Evolutionary conservation across 2,888 invertebrate species (phyloP).

Genomic region (Ennomos fuscantarius): DNA sequence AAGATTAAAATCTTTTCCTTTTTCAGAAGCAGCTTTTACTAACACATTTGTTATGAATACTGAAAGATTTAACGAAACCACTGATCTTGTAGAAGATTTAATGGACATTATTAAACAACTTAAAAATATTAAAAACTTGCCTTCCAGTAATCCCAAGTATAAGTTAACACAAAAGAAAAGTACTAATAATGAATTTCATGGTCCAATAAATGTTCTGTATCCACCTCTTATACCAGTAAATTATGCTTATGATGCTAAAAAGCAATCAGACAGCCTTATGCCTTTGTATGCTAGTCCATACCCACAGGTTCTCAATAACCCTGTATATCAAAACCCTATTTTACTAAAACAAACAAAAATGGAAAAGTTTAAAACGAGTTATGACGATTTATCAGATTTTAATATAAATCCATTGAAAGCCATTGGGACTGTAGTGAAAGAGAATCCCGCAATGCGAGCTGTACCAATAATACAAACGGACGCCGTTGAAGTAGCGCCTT

Average conservation of each 20-base stretch:
- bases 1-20: neutral
- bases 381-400: conserved; percentile 1
- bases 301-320: conserved; percentile 4
- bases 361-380: neutral
- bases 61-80: conserved; percentile 9
- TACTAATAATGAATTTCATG: conserved; percentile 23
- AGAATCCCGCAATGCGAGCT: conserved; percentile 13
- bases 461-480: conserved; percentile 65
- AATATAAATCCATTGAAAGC: neutral
- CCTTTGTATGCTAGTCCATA: conserved; percentile 9
- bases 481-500: conserved; percentile 62
- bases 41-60: neutral
- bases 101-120: conserved; percentile 14
- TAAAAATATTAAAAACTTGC: neutral
- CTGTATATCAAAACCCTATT: conserved; percentile 6
- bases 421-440: neutral
- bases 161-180: conserved; percentile 24
- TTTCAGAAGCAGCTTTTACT: conserved; percentile 6
- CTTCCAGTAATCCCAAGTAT: neutral
- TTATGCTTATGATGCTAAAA: conserved; percentile 5
- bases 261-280: neutral
- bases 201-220: conserved; percentile 20
- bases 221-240: conserved; percentile 14
- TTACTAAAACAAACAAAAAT: neutral
- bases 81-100: conserved; percentile 9